These are phyloP conservation scores for Darevskia nairensis DNA, from an alignment of 2,797 vertebrate species.

Conservation along the genomic window DNA sequence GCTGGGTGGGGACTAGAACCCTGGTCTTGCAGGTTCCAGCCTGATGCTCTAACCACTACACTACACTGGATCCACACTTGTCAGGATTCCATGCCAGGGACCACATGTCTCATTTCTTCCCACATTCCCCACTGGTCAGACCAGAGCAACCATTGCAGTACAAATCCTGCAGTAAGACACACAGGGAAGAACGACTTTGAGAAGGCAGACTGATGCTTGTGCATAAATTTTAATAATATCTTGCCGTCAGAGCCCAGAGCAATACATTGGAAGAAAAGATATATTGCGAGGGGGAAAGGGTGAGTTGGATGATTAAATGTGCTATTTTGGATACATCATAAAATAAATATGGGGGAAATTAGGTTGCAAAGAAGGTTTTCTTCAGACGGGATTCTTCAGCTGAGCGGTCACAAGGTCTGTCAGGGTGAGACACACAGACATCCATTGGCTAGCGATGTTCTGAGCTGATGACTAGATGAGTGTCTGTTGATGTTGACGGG, in stretches of 20 bases:
- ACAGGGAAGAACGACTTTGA: neutral
- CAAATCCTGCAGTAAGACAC: neutral
- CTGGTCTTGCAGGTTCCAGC: no score
- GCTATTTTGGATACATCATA: neutral
- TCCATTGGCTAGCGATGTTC: neutral
- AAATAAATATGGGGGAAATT: no score
- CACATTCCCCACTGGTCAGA: neutral
- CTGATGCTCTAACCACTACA: no score
- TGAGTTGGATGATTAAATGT: fast-evolving
- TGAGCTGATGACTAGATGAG: neutral
- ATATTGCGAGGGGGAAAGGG: neutral
- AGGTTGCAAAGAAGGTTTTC: no score
- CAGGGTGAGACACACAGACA: no score
- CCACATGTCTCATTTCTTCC: no score
- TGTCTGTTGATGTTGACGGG: neutral
- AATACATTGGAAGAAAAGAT: neutral
- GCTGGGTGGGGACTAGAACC: no score
- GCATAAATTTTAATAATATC: neutral
- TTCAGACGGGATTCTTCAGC: no score
- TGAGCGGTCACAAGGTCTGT: no score
- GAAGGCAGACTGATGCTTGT: neutral
- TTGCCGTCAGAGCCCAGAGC: neutral
- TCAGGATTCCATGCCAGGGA: neutral
- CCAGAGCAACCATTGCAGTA: neutral
- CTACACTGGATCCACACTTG: no score